phyloP scores from a whole-genome alignment of 2,797 vertebrate genomes.

The Acanthornis magna region DNA sequence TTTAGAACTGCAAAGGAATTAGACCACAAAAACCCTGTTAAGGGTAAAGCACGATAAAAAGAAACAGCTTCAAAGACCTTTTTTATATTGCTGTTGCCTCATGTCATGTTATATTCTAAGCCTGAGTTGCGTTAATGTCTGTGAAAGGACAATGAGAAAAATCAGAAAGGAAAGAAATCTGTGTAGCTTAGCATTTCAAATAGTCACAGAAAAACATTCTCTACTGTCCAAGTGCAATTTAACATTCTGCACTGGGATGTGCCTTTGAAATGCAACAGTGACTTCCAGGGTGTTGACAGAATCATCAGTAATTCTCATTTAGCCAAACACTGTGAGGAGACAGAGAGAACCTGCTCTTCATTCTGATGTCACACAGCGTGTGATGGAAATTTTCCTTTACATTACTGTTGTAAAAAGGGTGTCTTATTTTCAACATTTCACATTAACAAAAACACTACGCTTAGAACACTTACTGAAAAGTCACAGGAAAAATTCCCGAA shows the following conservation, averaged over 20 bases:
- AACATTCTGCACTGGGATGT: neutral
- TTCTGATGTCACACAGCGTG: neutral
- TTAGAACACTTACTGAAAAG: neutral
- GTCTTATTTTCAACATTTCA: neutral
- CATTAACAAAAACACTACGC: neutral
- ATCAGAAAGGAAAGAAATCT: neutral
- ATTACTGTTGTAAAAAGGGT: neutral
- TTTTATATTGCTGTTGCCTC: constrained; percentile 61
- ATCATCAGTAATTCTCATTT: neutral
- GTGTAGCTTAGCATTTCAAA: constrained; percentile 36
- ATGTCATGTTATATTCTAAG: constrained; percentile 58
- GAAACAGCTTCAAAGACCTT: constrained; percentile 63
- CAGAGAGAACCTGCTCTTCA: neutral
- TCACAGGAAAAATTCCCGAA: fast-evolving
- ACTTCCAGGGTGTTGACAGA: neutral
- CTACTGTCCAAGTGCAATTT: neutral
- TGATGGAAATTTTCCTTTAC: neutral
- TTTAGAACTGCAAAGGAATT: constrained; percentile 72
- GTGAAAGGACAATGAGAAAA: constrained; percentile 61
- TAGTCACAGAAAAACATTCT: neutral
- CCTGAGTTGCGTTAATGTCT: neutral
- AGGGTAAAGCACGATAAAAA: constrained; percentile 76
- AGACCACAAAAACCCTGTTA: constrained; percentile 75
- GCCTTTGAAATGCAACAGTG: constrained; percentile 18
- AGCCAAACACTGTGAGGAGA: neutral